Percentiles rank a stretch among this genome's conserved stretches.
These are phyloP conservation scores for Brachionus angularis DNA, from an alignment of 1,140 invertebrate species.

Conservation along the genomic window DNA sequence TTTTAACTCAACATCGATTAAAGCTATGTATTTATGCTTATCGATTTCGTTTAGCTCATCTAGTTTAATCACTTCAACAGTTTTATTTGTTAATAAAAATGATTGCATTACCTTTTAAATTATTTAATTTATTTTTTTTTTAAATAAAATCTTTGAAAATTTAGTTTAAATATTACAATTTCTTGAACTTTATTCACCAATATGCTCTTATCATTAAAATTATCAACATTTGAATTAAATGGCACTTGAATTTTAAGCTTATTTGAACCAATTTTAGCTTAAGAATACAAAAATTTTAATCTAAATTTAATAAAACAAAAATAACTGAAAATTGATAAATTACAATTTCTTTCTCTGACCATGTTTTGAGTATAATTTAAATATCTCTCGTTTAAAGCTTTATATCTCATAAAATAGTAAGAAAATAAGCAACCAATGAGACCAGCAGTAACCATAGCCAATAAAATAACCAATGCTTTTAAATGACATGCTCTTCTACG, in stretches of 20 bases:
- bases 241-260: slow-evolving; percentile 15
- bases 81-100: slow-evolving; percentile 14
- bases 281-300: background rate
- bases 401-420: slow-evolving; percentile 32
- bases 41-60: background rate
- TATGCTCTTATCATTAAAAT: slow-evolving; percentile 25
- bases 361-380: slow-evolving; percentile 34
- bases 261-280: slow-evolving; percentile 41
- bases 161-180: slow-evolving; percentile 21
- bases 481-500: slow-evolving; percentile 36
- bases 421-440: slow-evolving; percentile 33
- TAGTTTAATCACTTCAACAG: slow-evolving; percentile 22
- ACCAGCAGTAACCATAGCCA: slow-evolving; percentile 18
- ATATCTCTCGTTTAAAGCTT: slow-evolving; percentile 9
- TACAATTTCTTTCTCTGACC: slow-evolving; percentile 24
- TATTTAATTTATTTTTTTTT: background rate
- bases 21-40: background rate
- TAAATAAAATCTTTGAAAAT: background rate
- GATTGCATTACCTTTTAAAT: slow-evolving; percentile 22
- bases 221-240: background rate
- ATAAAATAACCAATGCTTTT: slow-evolving; percentile 5
- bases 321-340: background rate
- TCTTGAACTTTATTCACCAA: slow-evolving; percentile 33
- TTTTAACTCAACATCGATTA: slow-evolving; percentile 20
- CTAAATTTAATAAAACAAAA: background rate